phyloP scores from a whole-genome alignment of 2,797 vertebrate species.

The Dendrocincla fuliginosa region DNA sequence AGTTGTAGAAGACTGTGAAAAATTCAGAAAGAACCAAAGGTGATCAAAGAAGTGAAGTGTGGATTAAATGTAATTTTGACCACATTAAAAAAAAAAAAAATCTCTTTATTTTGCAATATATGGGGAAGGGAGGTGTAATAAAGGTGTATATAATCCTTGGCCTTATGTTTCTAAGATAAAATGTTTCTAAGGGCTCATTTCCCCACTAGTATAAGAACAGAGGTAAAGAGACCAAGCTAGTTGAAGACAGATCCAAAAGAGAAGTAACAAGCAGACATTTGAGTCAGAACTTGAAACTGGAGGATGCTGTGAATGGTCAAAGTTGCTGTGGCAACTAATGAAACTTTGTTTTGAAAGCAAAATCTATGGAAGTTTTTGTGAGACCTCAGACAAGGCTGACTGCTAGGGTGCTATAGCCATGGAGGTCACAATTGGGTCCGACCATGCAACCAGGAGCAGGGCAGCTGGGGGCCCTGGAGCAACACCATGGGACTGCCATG shows the following conservation, averaged over 20 bases:
- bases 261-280: neutral
- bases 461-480: neutral
- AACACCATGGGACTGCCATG: accelerated
- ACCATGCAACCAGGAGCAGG: neutral
- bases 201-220: neutral
- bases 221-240: neutral
- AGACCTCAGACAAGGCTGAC: neutral
- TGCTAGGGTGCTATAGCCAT: neutral
- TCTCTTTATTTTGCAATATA: neutral
- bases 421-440: accelerated
- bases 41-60: neutral
- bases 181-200: neutral
- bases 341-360: neutral
- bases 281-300: neutral
- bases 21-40: neutral
- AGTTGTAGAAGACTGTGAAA: neutral
- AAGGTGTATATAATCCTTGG: neutral
- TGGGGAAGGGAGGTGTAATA: accelerated
- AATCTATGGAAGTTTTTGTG: neutral
- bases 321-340: neutral
- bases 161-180: neutral
- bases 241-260: neutral
- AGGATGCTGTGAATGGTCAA: neutral
- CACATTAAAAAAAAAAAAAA: neutral
- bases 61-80: neutral